Base-by-base conservation (phyloP, 2,797 vertebrate species). In the Chiloscyllium punctatum region DNA sequence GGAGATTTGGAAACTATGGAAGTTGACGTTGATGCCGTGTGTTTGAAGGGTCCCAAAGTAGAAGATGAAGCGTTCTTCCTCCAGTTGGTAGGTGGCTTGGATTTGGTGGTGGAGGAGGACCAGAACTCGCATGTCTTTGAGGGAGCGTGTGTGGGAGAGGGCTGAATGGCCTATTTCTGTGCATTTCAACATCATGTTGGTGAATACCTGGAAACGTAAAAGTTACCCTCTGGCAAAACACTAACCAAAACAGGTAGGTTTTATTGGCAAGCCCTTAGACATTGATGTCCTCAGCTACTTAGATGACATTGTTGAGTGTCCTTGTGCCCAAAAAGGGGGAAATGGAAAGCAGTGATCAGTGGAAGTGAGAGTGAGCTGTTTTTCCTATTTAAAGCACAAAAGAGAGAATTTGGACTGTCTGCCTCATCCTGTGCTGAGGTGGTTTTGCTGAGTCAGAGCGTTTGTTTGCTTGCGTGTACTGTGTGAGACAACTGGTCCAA, bases 361-460 rank as follows among this genome's bases (percentile, higher is more conserved):
- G n/a, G 87, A 51, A 62, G 74, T 21, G n/a, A 11, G 42, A 23
- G 21, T 7, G 21, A 92, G 21, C 25, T 13, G n/a, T 66, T 62
- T 91, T 57, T 33, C 57, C 33, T 23, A 37, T 16, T 92, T 0
- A 42, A 92, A 42, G 62, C 33, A 62, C 18, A 62, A 62, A 90
- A 33, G n/a, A 68, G n/a, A 53, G 11, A 57, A 57, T 15, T 8
- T 15, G 33, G 53, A 18, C 62, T 0, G 0, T 25, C 2, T 69
- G 13, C 42, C 9, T 25, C n/a, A 69, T 69, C 66, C n/a, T 92
- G 33, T 68, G 88, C 18, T 2, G 33, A 68, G 90, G 62, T n/a
- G 62, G 90, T 37, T 92, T 68, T 92, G 90, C 90, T 92, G 62
- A 92, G 90, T 92, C n/a, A 42, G 79, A 7, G 82, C 82, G 5